A percentile compares a stretch with the other conserved stretches of the same genome.
Conservation (phyloP, 2,888 invertebrate genomes). For the Lycia hirtaria region DNA sequence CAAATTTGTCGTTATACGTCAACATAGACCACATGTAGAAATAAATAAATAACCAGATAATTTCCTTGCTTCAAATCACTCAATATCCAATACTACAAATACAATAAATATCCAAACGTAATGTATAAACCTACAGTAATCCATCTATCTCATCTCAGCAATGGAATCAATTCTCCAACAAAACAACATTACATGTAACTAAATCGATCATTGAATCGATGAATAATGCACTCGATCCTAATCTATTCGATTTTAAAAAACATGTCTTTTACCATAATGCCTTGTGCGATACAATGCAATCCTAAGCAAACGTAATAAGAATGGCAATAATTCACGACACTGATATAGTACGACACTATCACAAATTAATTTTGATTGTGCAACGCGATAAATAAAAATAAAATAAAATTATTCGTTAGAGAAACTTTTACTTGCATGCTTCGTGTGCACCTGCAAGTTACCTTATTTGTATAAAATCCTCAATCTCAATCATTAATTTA, state of each 20-base stretch:
- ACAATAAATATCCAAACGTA: neutral
- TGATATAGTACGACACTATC: no score
- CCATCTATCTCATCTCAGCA: neutral
- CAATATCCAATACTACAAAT: neutral
- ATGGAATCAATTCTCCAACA: neutral
- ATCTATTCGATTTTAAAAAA: neutral
- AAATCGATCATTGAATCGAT: slow-evolving; percentile 20
- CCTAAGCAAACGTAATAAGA: neutral
- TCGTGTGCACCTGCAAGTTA: no score
- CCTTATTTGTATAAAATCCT: no score
- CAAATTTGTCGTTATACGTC: neutral
- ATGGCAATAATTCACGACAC: no score
- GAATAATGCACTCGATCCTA: slow-evolving; percentile 28
- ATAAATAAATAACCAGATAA: neutral
- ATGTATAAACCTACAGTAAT: no score
- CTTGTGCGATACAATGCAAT: neutral
- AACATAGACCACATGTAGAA: neutral
- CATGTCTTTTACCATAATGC: neutral
- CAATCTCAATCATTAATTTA: no score
- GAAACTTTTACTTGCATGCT: no score
- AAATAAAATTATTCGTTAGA: no score
- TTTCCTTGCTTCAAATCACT: neutral
- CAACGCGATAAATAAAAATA: no score
- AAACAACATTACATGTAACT: slow-evolving; percentile 16
- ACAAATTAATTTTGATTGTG: no score